phyloP scores from a whole-genome alignment of 2,113 vertebrate genomes.

The Solenodon paradoxus region DNA sequence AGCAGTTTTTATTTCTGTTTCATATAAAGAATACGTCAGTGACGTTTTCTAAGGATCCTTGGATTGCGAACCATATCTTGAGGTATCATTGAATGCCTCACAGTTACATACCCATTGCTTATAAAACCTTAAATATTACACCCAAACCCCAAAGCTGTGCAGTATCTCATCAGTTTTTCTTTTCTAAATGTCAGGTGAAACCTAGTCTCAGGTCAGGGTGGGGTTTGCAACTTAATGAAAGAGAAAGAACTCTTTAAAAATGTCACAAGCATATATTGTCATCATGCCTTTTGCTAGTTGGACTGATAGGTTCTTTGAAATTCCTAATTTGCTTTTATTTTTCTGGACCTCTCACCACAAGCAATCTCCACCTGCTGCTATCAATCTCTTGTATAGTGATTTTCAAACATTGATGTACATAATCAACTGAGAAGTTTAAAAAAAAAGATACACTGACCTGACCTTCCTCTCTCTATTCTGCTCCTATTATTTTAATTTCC shows the following conservation, averaged over 20 bases:
- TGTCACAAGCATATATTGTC: no score
- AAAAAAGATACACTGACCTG: neutral
- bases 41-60: neutral
- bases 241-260: neutral
- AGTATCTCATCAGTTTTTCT: neutral
- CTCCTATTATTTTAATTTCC: neutral
- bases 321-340: neutral
- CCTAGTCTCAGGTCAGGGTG: no score
- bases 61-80: neutral
- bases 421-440: neutral
- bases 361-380: neutral
- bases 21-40: neutral
- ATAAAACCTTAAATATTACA: neutral
- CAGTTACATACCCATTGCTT: neutral
- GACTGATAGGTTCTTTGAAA: neutral
- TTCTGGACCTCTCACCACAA: neutral
- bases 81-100: neutral
- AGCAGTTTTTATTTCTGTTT: neutral
- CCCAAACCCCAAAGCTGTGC: neutral
- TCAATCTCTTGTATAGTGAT: rapidly evolving
- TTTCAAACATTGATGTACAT: neutral
- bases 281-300: rapidly evolving
- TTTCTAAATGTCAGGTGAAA: neutral
- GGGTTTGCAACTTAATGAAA: neutral
- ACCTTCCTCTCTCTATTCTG: neutral